A percentile compares a stretch with the other conserved stretches of the same genome.
phyloP scores from a whole-genome alignment of 2,888 invertebrate species.

The Periphyllus acericola region DNA sequence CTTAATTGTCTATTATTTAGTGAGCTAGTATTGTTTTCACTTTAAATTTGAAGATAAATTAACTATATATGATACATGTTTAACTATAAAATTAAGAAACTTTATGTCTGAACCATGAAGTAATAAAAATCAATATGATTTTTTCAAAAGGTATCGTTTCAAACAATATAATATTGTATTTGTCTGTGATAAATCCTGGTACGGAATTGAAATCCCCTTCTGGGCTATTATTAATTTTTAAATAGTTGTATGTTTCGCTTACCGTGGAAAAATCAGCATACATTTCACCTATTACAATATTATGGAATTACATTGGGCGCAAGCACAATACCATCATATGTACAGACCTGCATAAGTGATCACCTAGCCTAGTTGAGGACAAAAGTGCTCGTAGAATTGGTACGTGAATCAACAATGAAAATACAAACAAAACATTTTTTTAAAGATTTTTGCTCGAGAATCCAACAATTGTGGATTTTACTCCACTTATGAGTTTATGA shows the following conservation, averaged over 20 bases:
- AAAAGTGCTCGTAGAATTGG: background rate
- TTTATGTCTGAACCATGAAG: no score
- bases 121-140: background rate
- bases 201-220: background rate
- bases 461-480: background rate
- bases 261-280: background rate
- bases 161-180: background rate
- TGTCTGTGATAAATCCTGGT: background rate
- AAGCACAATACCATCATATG: background rate
- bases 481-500: conserved; percentile 1
- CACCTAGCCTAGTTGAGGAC: background rate
- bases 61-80: background rate
- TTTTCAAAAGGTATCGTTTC: background rate
- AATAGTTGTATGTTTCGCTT: background rate
- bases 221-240: background rate
- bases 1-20: background rate
- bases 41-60: background rate
- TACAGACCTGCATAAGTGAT: conserved; percentile 24
- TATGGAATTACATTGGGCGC: background rate
- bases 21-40: background rate
- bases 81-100: no score
- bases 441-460: background rate
- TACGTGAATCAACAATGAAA: background rate
- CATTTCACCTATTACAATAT: background rate
- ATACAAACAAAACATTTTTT: background rate